phyloP scores from a whole-genome alignment of 2,113 vertebrate genomes.

The Cinclus mexicanus region DNA sequence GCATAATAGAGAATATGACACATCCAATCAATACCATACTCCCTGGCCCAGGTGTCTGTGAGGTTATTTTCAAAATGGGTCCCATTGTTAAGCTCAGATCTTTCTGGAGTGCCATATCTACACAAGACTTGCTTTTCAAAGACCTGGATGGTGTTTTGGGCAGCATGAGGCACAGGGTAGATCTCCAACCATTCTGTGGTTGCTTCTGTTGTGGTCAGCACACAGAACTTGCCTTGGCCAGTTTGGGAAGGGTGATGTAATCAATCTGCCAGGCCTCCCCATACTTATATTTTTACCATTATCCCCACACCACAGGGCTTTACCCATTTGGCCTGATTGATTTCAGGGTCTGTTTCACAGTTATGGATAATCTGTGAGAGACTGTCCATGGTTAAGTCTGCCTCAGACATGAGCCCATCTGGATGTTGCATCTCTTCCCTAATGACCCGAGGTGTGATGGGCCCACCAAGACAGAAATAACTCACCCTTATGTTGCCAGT shows the following conservation, averaged over 20 bases:
- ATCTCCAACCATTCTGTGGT: not conserved
- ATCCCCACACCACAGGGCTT: not conserved
- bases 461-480: not conserved
- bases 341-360: not conserved
- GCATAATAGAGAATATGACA: not conserved
- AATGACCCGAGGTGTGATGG: not conserved
- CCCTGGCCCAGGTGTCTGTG: not conserved
- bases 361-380: not conserved
- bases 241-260: not conserved
- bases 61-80: not conserved
- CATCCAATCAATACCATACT: accelerated
- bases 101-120: too few relatives aligned
- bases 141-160: not conserved
- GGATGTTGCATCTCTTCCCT: not conserved
- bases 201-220: not conserved
- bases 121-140: not conserved
- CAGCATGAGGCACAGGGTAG: too few relatives aligned
- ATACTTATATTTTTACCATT: not conserved
- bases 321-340: not conserved
- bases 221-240: accelerated
- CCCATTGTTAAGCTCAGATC: not conserved
- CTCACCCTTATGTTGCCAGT: not conserved
- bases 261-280: not conserved
- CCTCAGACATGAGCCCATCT: not conserved
- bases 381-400: not conserved